Conservation (phyloP, 2,113 vertebrate species). For the Mystacornis crossleyi region DNA sequence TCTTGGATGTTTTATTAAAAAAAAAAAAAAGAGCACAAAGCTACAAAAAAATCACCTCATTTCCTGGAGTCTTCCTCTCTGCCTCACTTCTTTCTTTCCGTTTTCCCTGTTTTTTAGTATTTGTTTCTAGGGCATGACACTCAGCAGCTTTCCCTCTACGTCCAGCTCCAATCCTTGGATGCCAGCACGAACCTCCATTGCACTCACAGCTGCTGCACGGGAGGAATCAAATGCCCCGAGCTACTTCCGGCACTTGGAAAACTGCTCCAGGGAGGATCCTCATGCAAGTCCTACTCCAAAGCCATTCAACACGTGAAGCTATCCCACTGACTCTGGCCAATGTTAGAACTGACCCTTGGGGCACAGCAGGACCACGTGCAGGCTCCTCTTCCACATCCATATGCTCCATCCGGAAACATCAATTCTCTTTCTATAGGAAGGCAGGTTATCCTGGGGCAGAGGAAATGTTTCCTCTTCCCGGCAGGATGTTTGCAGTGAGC, state of each 20-base stretch:
- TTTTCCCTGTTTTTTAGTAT: not conserved
- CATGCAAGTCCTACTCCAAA: not conserved
- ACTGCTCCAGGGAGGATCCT: not conserved
- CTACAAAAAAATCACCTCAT: not conserved
- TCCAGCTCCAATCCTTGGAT: not conserved
- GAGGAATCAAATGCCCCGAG: not conserved
- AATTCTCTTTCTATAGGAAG: conserved; percentile 65
- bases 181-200: not conserved
- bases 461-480: conserved; percentile 61
- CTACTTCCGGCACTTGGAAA: not conserved
- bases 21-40: not conserved
- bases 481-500: conserved; percentile 59
- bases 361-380: not conserved
- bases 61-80: conserved; percentile 44
- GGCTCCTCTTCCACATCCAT: not conserved
- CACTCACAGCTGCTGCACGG: not conserved
- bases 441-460: conserved; percentile 64
- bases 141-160: not conserved
- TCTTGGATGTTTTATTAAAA: not conserved
- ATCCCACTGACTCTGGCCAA: not conserved
- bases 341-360: not conserved
- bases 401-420: conserved; percentile 36
- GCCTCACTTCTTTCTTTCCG: not conserved
- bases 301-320: not conserved
- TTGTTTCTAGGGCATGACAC: not conserved